These are phyloP conservation scores for Agrochola circellaris DNA, from an alignment of 2,888 invertebrate species.

Conservation along the genomic window DNA sequence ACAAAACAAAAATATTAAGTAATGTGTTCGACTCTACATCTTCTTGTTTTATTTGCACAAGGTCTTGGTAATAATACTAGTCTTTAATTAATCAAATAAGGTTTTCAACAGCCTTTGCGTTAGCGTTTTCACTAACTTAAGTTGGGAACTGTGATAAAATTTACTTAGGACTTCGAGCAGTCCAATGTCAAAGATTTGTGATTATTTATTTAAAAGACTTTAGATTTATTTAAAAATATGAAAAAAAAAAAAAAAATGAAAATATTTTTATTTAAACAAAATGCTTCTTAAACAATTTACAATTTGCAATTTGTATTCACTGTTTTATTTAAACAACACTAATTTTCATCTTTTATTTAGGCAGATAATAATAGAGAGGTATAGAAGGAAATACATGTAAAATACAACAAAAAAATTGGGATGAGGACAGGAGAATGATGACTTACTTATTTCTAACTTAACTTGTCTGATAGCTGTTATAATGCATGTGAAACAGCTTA, in stretches of 20 bases:
- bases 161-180: constrained; percentile 11
- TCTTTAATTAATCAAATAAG: constrained; percentile 43
- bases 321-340: too few relatives aligned
- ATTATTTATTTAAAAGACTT: not conserved
- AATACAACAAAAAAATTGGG: not conserved
- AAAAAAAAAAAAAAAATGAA: too few relatives aligned
- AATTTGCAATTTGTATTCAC: too few relatives aligned
- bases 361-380: not conserved
- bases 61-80: constrained; percentile 14
- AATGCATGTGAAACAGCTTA: not conserved
- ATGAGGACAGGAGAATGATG: not conserved
- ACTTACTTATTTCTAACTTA: constrained; percentile 2
- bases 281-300: too few relatives aligned
- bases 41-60: constrained; percentile 19
- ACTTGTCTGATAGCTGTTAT: too few relatives aligned
- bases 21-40: not conserved
- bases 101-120: not conserved
- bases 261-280: too few relatives aligned
- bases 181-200: constrained; percentile 18
- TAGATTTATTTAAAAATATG: not conserved
- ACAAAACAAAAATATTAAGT: not conserved
- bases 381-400: not conserved
- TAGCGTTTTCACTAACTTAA: constrained; percentile 20
- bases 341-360: not conserved
- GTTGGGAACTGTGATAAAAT: not conserved